Base-by-base conservation (phyloP, 1,140 invertebrate species). In the Spodoptera litura region DNA sequence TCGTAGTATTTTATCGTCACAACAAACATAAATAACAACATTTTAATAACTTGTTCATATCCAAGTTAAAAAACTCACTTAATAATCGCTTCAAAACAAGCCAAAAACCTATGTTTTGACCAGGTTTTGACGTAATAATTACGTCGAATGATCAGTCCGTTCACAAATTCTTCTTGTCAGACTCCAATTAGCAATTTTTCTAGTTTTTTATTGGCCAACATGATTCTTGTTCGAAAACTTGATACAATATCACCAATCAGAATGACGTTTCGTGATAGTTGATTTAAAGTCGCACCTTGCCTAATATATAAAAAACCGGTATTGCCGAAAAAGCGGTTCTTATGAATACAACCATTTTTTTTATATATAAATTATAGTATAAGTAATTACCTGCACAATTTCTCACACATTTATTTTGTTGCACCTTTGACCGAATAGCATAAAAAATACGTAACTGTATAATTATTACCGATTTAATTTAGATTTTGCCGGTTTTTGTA, bases 91-190 rank as follows among this genome's bases (percentile, higher is more conserved):
- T 83, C 81, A 89, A 88, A 91, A 91, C 87, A 89, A 88, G 83
- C 77, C 64, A 61, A 52, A 81, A 83, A 79, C 79, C 53, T 83
- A 86, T 91, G 88, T 91, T 91, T 91, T 90, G 86, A 82, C 84
- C 82, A 90, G 85, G 83, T 83, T 89, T 90, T 91, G 87, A 91
- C 86, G 82, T 82, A 78, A 56, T 80, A 71, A 72, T 77, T 84
- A 82, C 74, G 79, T 84, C 79, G 77, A 80, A 83, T 70, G 80
- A 82, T 80, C 77, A 77, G 62, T 77, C 73, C 70, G 68, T 80
- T 82, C 82, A 62, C 51, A 27, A 64, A 81, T 73, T 80, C 78
- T 49, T 72, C 73, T 81, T 76, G 72, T 81, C 59, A 78, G 38
- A 44, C 38, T 44, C 38, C 70, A 82, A 56, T 70, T 81, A 84